phyloP scores from a whole-genome alignment of 2,797 vertebrate genomes.

The Erethizon dorsatum region DNA sequence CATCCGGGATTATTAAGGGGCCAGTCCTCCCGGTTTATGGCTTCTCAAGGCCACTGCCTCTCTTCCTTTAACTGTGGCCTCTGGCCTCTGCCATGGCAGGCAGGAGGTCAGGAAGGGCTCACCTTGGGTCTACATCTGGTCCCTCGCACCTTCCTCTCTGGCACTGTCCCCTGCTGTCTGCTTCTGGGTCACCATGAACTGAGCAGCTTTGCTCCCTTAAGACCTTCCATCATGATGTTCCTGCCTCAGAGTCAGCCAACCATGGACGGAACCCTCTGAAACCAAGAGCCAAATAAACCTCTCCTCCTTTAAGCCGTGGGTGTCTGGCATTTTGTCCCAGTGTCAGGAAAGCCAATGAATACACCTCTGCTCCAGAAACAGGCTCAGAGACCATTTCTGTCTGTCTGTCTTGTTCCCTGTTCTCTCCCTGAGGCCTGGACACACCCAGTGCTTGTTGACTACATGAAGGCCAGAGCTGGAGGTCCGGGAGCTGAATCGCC shows the following conservation, averaged over 20 bases:
- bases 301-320: background rate
- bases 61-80: background rate
- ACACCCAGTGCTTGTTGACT: background rate
- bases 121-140: background rate
- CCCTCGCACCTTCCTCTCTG: background rate
- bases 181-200: background rate
- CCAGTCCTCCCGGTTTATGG: background rate
- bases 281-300: background rate
- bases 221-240: background rate
- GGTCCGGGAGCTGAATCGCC: background rate
- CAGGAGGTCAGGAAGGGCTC: background rate
- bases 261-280: background rate
- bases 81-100: background rate
- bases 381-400: background rate
- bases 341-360: background rate
- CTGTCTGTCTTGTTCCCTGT: background rate
- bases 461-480: background rate
- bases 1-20: slow-evolving; percentile 57
- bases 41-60: background rate
- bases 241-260: background rate
- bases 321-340: background rate
- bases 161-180: background rate
- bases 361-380: background rate
- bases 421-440: background rate
- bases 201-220: background rate